A percentile compares a stretch with the other conserved stretches of the same genome.
Evolutionary conservation across 2,888 invertebrate genomes (phyloP).

Genomic region (Trypoxylon attenuatum): DNA sequence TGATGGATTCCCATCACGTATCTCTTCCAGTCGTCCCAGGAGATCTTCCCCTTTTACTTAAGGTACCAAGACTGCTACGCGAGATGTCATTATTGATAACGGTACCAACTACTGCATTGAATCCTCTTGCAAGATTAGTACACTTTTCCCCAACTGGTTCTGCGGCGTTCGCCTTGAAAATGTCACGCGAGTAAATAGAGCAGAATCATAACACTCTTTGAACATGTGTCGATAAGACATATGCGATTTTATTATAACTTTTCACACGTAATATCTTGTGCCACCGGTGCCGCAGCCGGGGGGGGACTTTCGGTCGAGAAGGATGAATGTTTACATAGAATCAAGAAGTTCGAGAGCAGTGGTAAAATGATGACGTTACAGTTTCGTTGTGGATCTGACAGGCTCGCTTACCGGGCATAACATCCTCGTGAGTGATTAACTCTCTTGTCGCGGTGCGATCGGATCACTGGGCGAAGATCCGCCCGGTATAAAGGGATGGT

Average conservation of each 20-base stretch:
- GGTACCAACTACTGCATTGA: not conserved
- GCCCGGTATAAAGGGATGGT: conserved; percentile 21
- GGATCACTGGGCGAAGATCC: conserved; percentile 35
- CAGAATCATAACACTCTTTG: no score
- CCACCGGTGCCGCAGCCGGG: no score
- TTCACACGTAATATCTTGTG: no score
- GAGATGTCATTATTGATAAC: conserved; percentile 39
- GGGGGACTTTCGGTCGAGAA: no score
- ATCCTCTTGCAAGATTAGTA: no score
- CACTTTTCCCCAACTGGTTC: no score
- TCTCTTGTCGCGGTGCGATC: conserved; percentile 41
- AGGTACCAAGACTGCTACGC: conserved; percentile 10
- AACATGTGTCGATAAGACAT: no score
- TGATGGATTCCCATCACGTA: conserved; percentile 55
- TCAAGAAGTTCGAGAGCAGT: conserved; percentile 39
- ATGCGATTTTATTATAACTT: no score
- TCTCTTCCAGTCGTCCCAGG: conserved; percentile 11
- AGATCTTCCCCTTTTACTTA: conserved; percentile 15
- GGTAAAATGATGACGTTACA: conserved; percentile 58
- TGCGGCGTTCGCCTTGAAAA: no score
- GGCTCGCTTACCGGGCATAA: conserved; percentile 44
- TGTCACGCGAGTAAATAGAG: no score
- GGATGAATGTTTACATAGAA: conserved; percentile 46
- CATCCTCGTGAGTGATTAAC: conserved; percentile 53
- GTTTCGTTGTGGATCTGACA: conserved; percentile 53